phyloP scores from a whole-genome alignment of 2,797 vertebrate genomes.

The Cynopterus sphinx region DNA sequence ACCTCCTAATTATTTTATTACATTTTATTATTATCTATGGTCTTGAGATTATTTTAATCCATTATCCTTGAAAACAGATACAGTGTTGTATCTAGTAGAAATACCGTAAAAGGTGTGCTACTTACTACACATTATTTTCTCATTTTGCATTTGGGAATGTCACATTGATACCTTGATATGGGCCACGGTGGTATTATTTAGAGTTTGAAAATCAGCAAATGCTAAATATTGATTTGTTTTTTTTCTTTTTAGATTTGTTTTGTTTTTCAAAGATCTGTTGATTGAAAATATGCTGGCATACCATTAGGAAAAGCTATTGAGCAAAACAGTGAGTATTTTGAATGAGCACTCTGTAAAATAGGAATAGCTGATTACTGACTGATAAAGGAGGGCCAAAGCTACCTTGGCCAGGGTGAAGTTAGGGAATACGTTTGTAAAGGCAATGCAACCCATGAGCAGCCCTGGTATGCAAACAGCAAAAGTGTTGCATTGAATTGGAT shows the following conservation, averaged over 20 bases:
- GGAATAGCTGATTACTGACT: not conserved
- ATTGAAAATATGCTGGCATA: not conserved
- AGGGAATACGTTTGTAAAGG: not conserved
- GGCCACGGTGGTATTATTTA: not conserved
- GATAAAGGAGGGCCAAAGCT: not conserved
- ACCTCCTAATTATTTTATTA: not conserved
- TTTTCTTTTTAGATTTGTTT: not conserved
- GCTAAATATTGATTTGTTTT: not conserved
- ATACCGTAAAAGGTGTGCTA: not conserved
- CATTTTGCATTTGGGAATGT: not conserved
- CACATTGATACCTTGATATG: not conserved
- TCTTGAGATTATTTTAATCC: not conserved
- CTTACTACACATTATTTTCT: not conserved
- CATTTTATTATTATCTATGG: not conserved
- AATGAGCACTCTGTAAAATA: not conserved
- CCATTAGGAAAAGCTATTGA: not conserved
- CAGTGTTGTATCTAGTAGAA: not conserved
- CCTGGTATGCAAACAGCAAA: not conserved
- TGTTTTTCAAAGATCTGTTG: not conserved
- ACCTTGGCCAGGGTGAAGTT: not conserved
- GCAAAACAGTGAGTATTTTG: not conserved
- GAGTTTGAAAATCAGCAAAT: not conserved
- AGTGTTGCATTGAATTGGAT: not conserved
- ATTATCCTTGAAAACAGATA: not conserved
- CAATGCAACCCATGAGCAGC: accelerated